These are phyloP conservation scores for Serilophus lunatus DNA, from an alignment of 2,113 vertebrate species.

Conservation along the genomic window DNA sequence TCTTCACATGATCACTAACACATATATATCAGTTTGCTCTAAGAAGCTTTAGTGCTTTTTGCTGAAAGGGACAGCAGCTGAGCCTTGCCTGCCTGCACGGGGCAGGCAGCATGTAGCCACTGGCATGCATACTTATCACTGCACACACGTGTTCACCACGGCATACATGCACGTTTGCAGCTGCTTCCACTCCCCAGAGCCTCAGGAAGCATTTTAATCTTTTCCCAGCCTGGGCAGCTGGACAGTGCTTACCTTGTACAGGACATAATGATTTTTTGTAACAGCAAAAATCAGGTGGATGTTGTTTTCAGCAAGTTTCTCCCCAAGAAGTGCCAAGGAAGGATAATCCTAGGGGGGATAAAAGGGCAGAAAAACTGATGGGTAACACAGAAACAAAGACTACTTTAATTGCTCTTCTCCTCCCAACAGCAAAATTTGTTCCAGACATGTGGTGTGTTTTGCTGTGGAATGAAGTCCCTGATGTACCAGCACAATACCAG, in stretches of 20 bases:
- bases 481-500: not conserved
- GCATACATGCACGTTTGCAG: rapidly evolving
- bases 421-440: not conserved
- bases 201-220: not conserved
- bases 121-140: not conserved
- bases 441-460: not conserved
- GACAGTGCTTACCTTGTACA: constrained; percentile 84
- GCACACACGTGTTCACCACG: not conserved
- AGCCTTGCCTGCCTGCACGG: not conserved
- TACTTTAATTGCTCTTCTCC: not conserved
- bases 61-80: not conserved
- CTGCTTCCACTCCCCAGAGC: not conserved
- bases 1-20: not conserved
- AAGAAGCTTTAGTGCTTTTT: constrained; percentile 36
- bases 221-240: not conserved
- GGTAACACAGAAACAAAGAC: not conserved
- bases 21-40: not conserved
- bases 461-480: not conserved
- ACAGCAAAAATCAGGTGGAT: constrained; percentile 97
- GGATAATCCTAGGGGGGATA: constrained; percentile 86
- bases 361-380: not conserved
- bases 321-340: constrained; percentile 92
- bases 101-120: not conserved
- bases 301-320: constrained; percentile 95
- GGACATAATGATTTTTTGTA: constrained; percentile 87